These are phyloP conservation scores for Slavum lentiscoides DNA, from an alignment of 2,888 invertebrate species.

Conservation along the genomic window DNA sequence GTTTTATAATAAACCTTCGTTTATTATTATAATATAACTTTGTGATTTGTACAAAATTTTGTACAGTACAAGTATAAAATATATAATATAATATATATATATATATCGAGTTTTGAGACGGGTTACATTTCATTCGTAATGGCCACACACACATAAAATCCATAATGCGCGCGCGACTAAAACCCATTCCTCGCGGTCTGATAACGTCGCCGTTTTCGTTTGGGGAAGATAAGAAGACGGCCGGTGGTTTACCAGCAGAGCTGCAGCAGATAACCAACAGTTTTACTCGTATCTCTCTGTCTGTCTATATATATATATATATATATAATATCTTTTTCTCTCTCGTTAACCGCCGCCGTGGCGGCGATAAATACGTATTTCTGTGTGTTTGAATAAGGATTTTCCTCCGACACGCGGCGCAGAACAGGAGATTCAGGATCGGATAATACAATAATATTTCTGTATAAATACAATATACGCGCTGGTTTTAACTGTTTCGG, in stretches of 20 bases:
- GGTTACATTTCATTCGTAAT: constrained; percentile 21
- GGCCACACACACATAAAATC: constrained; percentile 34
- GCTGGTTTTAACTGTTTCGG: background rate
- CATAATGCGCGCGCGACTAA: constrained; percentile 28
- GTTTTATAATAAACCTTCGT: no score
- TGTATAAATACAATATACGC: background rate
- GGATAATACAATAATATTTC: constrained; percentile 27
- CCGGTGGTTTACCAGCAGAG: background rate
- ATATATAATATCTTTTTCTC: no score
- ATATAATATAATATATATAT: background rate
- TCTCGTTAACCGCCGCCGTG: background rate
- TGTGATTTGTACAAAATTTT: no score
- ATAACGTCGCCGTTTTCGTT: background rate
- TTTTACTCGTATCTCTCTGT: background rate
- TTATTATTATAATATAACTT: no score
- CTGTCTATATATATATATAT: no score
- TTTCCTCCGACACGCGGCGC: constrained; percentile 15
- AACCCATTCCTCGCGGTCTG: constrained; percentile 27
- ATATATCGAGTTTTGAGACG: constrained; percentile 26
- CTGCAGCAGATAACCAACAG: constrained; percentile 26
- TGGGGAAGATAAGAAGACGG: constrained; percentile 28
- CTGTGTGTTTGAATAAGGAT: constrained; percentile 33
- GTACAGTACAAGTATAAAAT: no score
- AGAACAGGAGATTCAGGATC: constrained; percentile 32
- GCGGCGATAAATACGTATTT: constrained; percentile 28